Base-by-base conservation (phyloP, 2,113 vertebrate genomes). In the Dromiciops gliroides region DNA sequence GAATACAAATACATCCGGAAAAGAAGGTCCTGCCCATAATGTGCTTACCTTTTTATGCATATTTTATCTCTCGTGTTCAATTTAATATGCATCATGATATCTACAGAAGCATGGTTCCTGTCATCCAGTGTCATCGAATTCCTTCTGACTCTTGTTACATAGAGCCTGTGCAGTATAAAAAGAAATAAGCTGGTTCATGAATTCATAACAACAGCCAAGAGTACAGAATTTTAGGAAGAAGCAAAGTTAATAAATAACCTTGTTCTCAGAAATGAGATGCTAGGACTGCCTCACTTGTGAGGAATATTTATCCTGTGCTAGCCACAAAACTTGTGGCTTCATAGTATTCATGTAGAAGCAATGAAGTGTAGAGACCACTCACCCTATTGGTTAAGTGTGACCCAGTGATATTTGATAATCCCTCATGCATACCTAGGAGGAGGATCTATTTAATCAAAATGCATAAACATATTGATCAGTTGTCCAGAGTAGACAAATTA, bases 211-310 rank as follows among this genome's bases (percentile, higher is more conserved):
- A 6, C 67, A 44, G 19, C 7, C 67, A 83, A 83, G n/a, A 44
- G n/a, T 83, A 19, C 67, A 83, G 37, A 16, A n/a, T 44, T 83
- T 44, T 83, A 83, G 67, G n/a, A 90, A 95, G 95, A 90, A 90
- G 37, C 67, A 89, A 95, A 3, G 0, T 92, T 90, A 89, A 93
- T 44, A 97, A 95, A 49, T 8, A 56, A 89, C 75, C 31, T 89
- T 90, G 8, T 95, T 92, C 88, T 95, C 37, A 94, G 37, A n/a
- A 94, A 94, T 50, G n/a, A 94, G 93, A 90, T 90, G 26, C 48
- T 90, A 89, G 48, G 25, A 91, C 89, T 97, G 11, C 28, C 48
- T 92, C n/a, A 12, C 90, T 92, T 93, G 90, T 92, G n/a, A 67
- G 19, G 25, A 91, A 48, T 96, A 52, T 93, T 96, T 96, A 53